Conservation (phyloP, 2,113 vertebrate species). For the Elgaria multicarinata region DNA sequence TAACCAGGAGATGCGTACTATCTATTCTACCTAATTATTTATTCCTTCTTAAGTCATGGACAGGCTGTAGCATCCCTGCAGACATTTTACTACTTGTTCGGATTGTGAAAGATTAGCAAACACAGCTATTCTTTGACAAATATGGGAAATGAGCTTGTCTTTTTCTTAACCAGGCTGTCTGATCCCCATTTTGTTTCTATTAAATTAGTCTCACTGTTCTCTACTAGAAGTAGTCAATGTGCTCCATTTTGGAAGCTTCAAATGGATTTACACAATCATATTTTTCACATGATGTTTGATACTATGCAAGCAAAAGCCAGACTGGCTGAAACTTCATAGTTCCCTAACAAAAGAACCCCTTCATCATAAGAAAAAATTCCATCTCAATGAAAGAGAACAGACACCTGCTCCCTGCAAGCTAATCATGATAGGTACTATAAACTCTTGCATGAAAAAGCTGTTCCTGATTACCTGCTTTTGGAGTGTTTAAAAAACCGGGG, state of each 20-base stretch:
- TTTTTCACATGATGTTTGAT: neutral
- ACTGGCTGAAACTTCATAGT: neutral
- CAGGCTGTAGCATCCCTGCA: neutral
- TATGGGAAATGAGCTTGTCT: neutral
- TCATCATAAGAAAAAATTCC: neutral
- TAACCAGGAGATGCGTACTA: neutral
- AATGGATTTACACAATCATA: neutral
- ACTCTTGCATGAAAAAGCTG: neutral
- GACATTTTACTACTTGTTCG: neutral
- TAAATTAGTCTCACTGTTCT: neutral
- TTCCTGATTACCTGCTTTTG: neutral
- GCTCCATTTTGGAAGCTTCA: neutral
- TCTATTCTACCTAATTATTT: neutral
- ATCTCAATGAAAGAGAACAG: neutral
- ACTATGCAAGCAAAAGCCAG: neutral
- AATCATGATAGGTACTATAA: neutral
- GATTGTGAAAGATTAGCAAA: neutral
- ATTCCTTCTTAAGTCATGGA: neutral
- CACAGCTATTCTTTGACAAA: neutral
- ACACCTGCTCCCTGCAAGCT: neutral
- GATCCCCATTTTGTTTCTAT: neutral
- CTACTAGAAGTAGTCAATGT: no score
- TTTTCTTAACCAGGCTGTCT: neutral
- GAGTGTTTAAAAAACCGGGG: neutral
- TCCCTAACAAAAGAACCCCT: neutral